These are phyloP conservation scores for Meleagris gallopavo DNA, from an alignment of 2,113 vertebrate genomes.

Conservation along the genomic window DNA sequence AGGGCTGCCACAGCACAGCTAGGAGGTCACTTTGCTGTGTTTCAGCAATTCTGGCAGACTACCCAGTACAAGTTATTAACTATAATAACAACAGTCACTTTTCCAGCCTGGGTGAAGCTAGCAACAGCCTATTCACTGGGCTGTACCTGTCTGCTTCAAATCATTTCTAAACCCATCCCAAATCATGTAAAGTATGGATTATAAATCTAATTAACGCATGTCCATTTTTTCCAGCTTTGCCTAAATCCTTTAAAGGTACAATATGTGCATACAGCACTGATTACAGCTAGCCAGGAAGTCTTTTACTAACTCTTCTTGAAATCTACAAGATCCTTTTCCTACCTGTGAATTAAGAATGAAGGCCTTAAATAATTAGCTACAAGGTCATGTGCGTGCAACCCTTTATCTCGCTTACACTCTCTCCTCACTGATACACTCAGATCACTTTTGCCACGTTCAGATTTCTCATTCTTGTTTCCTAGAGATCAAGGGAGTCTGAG, in stretches of 20 bases:
- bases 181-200: background rate
- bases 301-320: background rate
- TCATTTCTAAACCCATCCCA: background rate
- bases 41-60: background rate
- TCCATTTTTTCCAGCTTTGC: background rate
- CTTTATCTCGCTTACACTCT: background rate
- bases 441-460: background rate
- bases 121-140: background rate
- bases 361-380: background rate
- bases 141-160: background rate
- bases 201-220: background rate
- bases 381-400: rapidly evolving
- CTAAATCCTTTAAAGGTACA: background rate
- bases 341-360: background rate
- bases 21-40: background rate
- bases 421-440: background rate
- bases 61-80: background rate
- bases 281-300: background rate
- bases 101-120: background rate
- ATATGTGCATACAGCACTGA: background rate
- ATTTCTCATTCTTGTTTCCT: background rate
- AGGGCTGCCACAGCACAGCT: background rate
- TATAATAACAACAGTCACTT: background rate
- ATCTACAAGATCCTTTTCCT: background rate
- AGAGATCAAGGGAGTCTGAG: background rate